Evolutionary conservation across 2,113 vertebrate genomes (phyloP), one percentile per base, ranked within the genome.

Genomic region (Cranoglanis bouderius): DNA sequence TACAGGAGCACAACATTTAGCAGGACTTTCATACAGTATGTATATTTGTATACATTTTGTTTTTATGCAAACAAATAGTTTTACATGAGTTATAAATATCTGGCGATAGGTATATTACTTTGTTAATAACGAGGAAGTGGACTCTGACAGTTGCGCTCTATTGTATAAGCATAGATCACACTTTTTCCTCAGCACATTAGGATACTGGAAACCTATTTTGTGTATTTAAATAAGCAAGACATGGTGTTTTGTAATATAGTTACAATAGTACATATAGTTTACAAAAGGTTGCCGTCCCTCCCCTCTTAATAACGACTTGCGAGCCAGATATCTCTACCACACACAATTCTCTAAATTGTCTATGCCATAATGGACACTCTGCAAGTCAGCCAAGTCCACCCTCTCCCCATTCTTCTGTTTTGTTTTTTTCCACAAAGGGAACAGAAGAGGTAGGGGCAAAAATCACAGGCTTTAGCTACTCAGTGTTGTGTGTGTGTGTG

Each of bases 321-420:
- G 6, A 38, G n/a, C 35, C 6, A 3, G 40, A 75, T 75, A 46
- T 16, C 63, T 12, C 63, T 1, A n/a, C n/a, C 63, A 21, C 40
- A 49, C n/a, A n/a, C 59, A 19, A 46, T 67, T 49, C 26, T 49
- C 35, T 84, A 65, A 6, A n/a, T 85, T 46, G 43, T 65, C 6
- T 35, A 35, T 49, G 43, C 61, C 43, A n/a, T 35, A 65, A 35
- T n/a, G 24, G 53, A 86, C 51, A 46, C 7, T n/a, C 40, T 85
- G 38, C 82, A 85, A 81, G 59, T 72, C 87, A 82, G 35, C 82
- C 16, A 21, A 63, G 43, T 32, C 13, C 32, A 86, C 59, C 78
- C 29, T 53, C n/a, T 84, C 72, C 78, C 65, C 29, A 89, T 82
- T 85, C 21, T 55, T 92, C 63, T 89, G 81, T 43, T 82, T 88